A percentile compares a stretch with the other conserved stretches of the same genome.
Conservation (phyloP, 2,113 vertebrate genomes). For the Bostrychus sinensis region DNA sequence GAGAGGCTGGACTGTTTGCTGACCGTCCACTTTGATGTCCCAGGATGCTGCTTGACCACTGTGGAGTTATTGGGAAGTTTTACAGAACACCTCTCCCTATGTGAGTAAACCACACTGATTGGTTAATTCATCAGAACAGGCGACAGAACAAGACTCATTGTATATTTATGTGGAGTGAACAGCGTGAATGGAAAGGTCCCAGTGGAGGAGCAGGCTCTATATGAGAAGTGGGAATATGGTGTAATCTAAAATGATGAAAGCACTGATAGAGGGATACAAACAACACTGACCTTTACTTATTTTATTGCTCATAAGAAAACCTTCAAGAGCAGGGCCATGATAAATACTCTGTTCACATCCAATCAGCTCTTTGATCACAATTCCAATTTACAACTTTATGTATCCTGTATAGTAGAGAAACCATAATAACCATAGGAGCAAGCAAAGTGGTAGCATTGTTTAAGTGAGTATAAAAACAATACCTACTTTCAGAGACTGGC, state of each 20-base stretch:
- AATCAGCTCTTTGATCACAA: slow-evolving; percentile 2
- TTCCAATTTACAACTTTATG: neutral
- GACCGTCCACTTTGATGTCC: slow-evolving; percentile 61
- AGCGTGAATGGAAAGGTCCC: slow-evolving; percentile 14
- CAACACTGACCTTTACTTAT: slow-evolving; percentile 14
- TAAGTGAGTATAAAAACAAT: no score
- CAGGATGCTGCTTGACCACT: slow-evolving; percentile 26
- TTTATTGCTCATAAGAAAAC: slow-evolving; percentile 5
- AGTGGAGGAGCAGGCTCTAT: neutral
- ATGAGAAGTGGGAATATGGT: neutral
- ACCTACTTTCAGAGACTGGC: neutral
- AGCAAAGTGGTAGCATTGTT: neutral
- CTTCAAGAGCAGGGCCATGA: neutral
- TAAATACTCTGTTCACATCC: neutral
- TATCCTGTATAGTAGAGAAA: neutral
- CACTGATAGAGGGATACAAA: neutral
- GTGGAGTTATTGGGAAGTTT: slow-evolving; percentile 19
- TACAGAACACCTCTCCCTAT: neutral
- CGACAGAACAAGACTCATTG: slow-evolving; percentile 15
- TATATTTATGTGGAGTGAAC: slow-evolving; percentile 32
- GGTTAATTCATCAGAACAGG: neutral
- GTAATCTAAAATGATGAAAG: slow-evolving; percentile 5
- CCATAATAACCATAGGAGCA: neutral
- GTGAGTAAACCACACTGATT: slow-evolving; percentile 6
- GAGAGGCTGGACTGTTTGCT: slow-evolving; percentile 55